phyloP scores from a whole-genome alignment of 2,797 vertebrate species.

The Diceros bicornis region DNA sequence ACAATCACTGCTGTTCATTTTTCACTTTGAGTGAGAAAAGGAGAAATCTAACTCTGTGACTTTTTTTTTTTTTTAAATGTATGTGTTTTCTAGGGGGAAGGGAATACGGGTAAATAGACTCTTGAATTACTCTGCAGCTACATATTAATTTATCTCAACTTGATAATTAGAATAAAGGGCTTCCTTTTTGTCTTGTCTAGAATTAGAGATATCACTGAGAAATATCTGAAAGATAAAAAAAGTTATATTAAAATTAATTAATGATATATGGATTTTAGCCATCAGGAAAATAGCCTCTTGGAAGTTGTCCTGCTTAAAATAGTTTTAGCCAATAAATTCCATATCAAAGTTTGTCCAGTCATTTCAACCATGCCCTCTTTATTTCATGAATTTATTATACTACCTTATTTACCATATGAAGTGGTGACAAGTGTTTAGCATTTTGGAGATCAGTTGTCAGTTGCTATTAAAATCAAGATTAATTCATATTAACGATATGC shows the following conservation, averaged over 20 bases:
- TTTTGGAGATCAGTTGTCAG: constrained; percentile 91
- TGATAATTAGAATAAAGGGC: not conserved
- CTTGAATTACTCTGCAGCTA: not conserved
- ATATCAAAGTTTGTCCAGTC: constrained; percentile 85
- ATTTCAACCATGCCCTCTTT: constrained; percentile 67
- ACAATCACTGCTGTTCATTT: constrained; percentile 57
- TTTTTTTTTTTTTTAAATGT: constrained; percentile 25
- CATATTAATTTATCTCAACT: constrained; percentile 2
- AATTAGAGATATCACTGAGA: constrained; percentile 29
- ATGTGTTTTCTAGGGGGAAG: constrained; percentile 30
- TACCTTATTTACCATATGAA: constrained; percentile 86
- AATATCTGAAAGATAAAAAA: constrained; percentile 35
- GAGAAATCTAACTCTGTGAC: constrained; percentile 54
- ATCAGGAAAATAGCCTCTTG: constrained; percentile 58
- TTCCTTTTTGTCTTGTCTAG: not conserved
- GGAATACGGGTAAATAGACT: constrained; percentile 37
- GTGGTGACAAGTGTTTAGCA: constrained; percentile 87
- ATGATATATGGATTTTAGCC: constrained; percentile 58
- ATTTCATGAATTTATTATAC: constrained; percentile 84
- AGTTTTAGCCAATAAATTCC: constrained; percentile 69
- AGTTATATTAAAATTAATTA: constrained; percentile 57
- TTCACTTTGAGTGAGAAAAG: constrained; percentile 67
- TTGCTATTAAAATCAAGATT: constrained; percentile 92
- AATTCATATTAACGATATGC: constrained; percentile 93
- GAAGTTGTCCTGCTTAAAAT: constrained; percentile 67